Evolutionary conservation across 2,888 invertebrate species (phyloP), one percentile per base, ranked within the genome.

Genomic region (Sepioteuthis lessoniana): DNA sequence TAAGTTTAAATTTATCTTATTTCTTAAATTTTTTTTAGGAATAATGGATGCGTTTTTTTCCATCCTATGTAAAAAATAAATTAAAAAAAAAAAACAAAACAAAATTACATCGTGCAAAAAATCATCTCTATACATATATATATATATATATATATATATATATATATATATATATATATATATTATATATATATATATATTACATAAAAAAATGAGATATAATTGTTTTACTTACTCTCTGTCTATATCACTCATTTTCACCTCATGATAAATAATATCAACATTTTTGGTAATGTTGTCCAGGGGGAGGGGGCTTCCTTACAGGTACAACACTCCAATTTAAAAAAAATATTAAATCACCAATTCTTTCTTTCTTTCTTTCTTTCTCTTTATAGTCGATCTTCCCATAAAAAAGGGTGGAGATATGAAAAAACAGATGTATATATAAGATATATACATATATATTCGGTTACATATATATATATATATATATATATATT

Each of bases 211-310:
- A 91, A n/a, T n/a, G n/a, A 91, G 28, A 38, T 42, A 38, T 91
- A 28, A 21, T 91, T n/a, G n/a, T n/a, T 46, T 92, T 42, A 92
- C 91, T 92, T 92, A 92, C 91, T 92, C 37, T 92, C 91, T 92
- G 42, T 92, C 91, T 46, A 92, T 92, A 92, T 92, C 91, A 92
- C 91, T 92, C 91, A 92, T 92, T 42, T 92, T 92, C 91, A 92
- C 91, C 91, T 92, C 91, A 92, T 35, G 47, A 92, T 92, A 92
- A 42, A 42, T 46, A 31, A 91, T 92, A 92, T 92, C 91, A 92
- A 92, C 91, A 92, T 92, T 25, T 92, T 92, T 31, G 42, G 38
- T 38, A 92, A 92, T 92, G 91, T 92, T 92, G 91, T 92, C 91
- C 91, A 92, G n/a, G 38, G 46, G 46, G 46, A 92, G n/a, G 38